A percentile compares a stretch with the other conserved stretches of the same genome.
phyloP scores from a whole-genome alignment of 2,888 invertebrate species.

The Sinhomidia bicolor region DNA sequence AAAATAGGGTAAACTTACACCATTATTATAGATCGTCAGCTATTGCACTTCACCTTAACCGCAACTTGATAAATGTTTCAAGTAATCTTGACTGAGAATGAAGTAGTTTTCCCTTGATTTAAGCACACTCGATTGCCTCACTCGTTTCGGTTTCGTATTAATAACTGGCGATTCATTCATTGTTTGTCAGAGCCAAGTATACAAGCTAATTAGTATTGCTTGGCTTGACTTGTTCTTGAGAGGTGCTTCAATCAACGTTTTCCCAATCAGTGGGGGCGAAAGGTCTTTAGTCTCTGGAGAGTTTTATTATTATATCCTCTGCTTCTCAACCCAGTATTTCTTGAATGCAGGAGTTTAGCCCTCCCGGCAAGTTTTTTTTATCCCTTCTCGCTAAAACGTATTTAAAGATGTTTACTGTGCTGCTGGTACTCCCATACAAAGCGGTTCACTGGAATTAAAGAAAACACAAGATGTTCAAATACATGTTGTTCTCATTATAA shows the following conservation, averaged over 20 bases:
- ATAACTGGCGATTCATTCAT: too few relatives aligned
- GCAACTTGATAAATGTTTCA: not conserved
- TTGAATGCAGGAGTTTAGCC: not conserved
- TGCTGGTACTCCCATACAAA: too few relatives aligned
- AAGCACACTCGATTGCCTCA: not conserved
- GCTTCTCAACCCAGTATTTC: not conserved
- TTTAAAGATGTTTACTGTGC: not conserved
- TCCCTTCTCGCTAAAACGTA: too few relatives aligned
- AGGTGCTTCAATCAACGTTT: too few relatives aligned
- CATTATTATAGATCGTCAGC: not conserved
- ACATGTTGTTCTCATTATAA: too few relatives aligned
- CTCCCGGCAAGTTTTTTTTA: not conserved
- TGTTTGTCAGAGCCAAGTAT: too few relatives aligned
- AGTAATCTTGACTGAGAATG: not conserved
- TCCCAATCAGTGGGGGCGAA: too few relatives aligned
- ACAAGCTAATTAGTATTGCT: too few relatives aligned
- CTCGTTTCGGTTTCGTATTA: not conserved
- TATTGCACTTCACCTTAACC: not conserved
- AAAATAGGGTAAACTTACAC: not conserved
- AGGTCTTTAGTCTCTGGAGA: too few relatives aligned
- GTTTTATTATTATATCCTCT: not conserved
- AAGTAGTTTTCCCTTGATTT: not conserved
- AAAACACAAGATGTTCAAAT: not conserved
- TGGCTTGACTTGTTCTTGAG: too few relatives aligned
- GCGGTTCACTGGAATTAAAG: too few relatives aligned